A percentile compares a stretch with the other conserved stretches of the same genome.
Evolutionary conservation across 2,888 invertebrate species (phyloP).

Genomic region (Synanthedon formicaeformis): DNA sequence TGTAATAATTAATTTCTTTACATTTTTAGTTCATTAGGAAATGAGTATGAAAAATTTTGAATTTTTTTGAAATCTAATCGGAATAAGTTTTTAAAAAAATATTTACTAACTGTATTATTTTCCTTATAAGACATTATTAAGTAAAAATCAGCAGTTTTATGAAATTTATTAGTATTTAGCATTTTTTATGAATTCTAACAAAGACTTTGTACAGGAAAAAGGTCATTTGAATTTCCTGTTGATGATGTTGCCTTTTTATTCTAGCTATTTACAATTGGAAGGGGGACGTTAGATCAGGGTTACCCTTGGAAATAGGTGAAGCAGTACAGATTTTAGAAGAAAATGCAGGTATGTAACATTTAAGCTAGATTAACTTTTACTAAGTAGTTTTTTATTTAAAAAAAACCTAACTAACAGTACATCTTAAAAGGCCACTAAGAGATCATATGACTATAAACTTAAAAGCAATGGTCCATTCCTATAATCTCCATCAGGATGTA

Average conservation of each 20-base stretch:
- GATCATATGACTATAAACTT: too few relatives aligned
- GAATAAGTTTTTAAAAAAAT: too few relatives aligned
- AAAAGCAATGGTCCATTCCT: too few relatives aligned
- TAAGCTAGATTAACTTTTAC: background rate
- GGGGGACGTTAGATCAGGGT: slow-evolving; percentile 82
- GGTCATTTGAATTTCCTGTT: background rate
- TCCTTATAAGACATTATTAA: too few relatives aligned
- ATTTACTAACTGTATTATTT: too few relatives aligned
- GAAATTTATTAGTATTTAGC: too few relatives aligned
- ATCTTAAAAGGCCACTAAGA: too few relatives aligned
- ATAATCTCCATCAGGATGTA: too few relatives aligned
- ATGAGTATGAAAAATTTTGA: too few relatives aligned
- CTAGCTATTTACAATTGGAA: slow-evolving; percentile 93
- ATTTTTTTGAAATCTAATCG: too few relatives aligned
- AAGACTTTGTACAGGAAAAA: background rate
- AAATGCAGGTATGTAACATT: slow-evolving; percentile 75
- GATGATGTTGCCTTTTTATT: slow-evolving; percentile 27
- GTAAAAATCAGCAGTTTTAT: too few relatives aligned
- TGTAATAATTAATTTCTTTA: background rate
- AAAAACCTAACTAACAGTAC: background rate
- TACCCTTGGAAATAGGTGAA: slow-evolving; percentile 91
- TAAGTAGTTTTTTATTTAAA: background rate
- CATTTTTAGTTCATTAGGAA: too few relatives aligned
- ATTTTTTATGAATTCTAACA: background rate
- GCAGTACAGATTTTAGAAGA: slow-evolving; percentile 93